Base-by-base conservation (phyloP, 2,113 vertebrate genomes). In the Antennarius striatus region DNA sequence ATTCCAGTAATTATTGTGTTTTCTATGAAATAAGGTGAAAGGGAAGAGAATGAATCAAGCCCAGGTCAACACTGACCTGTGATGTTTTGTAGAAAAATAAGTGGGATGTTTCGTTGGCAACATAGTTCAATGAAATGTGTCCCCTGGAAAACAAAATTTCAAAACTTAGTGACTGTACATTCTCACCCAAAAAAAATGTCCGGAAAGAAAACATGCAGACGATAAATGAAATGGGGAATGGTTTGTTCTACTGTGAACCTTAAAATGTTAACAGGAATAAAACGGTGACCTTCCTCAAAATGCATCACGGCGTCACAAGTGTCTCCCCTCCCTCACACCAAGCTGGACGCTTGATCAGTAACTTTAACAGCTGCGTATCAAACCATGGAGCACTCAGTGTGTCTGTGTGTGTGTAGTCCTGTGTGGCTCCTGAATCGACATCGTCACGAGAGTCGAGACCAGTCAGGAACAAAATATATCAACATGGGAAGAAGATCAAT, bases 21-120 rank as follows among this genome's bases (percentile, higher is more conserved):
- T 4, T 13, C 17, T 32, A 14, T 43, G 10, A 42, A 29, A 3
- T 15, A 13, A 58, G 4, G 16, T 4, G 22, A 45, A 22, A 10
- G 4, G 8, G 42, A 39, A 14, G 3, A 32, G 32, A 8, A 13
- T 14, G 6, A 65, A 54, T 22, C 22, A 2, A 36, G 0, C 40
- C 15, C 10, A 61, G 45, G 5, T 15, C 13, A 14, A 2, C 45
- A 85, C 88, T 88, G 49, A 98, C 98, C 98, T 62, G 96, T 99
- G 68, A 99, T 97, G 74, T 99, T 99, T 72, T 99, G 98, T 40
- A 99, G 92, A 81, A 99, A 99, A 63, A 99, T 86, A 71, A 99
- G 92, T 15, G 98, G 97, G 82, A 96, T 97, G 81, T 95, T 97
- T 75, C 96, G 92, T 52, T 99, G 96, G 88, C 96, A 98, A 86